A percentile compares a stretch with the other conserved stretches of the same genome.
Conservation (phyloP, 1,140 invertebrate species). For the Cryptotermes secundus region DNA sequence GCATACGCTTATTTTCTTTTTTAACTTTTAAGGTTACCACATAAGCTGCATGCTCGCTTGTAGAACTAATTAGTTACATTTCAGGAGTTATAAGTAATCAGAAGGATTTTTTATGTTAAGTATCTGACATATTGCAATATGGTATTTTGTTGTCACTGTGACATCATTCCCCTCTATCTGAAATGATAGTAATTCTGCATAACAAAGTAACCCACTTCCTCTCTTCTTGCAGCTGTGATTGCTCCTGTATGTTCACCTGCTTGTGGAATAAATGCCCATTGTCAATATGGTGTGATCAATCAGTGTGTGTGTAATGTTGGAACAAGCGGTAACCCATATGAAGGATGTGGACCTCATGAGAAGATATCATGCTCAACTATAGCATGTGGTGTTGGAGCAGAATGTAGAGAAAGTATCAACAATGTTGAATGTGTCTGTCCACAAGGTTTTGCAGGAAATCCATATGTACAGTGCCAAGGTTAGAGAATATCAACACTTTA, state of each 20-base stretch:
- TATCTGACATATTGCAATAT: too few relatives aligned
- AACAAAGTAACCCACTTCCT: too few relatives aligned
- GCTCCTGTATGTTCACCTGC: conserved; percentile 75
- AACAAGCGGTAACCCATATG: conserved; percentile 84
- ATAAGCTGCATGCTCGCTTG: too few relatives aligned
- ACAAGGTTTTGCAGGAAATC: conserved; percentile 80
- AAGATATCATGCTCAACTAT: conserved; percentile 71
- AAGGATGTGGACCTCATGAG: conserved; percentile 68
- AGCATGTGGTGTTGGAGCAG: conserved; percentile 74
- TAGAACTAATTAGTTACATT: too few relatives aligned
- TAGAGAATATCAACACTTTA: conserved; percentile 26
- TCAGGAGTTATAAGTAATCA: too few relatives aligned
- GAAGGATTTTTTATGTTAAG: too few relatives aligned
- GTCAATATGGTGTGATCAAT: conserved; percentile 74
- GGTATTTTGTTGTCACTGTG: too few relatives aligned
- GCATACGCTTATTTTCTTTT: too few relatives aligned
- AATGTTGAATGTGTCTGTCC: conserved; percentile 80
- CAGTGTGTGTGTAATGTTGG: conserved; percentile 82
- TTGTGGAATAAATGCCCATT: conserved; percentile 83
- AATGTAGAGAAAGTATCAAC: conserved; percentile 71
- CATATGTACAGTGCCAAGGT: conserved; percentile 79
- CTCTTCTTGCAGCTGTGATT: conserved; percentile 62
- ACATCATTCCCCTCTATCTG: too few relatives aligned
- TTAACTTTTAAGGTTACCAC: too few relatives aligned
- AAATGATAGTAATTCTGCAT: too few relatives aligned